Evolutionary conservation across 2,888 invertebrate genomes (phyloP).

Genomic region (Dynastes hyllus): DNA sequence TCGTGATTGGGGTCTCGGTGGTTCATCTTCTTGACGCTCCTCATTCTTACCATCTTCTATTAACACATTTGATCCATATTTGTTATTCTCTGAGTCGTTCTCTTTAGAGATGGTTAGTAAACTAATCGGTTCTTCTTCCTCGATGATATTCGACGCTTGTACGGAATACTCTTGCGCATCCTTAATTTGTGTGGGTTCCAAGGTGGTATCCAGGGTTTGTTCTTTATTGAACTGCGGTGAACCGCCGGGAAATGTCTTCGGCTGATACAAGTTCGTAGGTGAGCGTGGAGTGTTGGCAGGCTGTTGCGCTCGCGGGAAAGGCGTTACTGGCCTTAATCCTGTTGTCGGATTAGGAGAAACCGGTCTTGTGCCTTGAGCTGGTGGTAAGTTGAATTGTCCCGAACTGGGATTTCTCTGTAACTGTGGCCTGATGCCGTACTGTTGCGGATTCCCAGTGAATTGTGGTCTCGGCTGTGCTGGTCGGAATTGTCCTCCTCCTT

Average conservation of each 20-base stretch:
- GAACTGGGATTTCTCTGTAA: constrained; percentile 60
- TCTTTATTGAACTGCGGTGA: constrained; percentile 62
- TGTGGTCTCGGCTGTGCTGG: constrained; percentile 59
- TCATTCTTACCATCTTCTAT: not conserved
- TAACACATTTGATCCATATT: not conserved
- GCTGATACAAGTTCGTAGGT: constrained; percentile 68
- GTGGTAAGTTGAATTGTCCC: constrained; percentile 47
- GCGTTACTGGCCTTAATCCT: constrained; percentile 54
- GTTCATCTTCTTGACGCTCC: not conserved
- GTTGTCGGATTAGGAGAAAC: constrained; percentile 50
- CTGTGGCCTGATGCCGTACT: constrained; percentile 63
- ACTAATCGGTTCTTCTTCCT: constrained; percentile 57
- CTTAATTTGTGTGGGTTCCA: constrained; percentile 67
- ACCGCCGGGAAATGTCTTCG: constrained; percentile 71
- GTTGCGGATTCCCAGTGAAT: constrained; percentile 50
- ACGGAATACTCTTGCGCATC: constrained; percentile 61
- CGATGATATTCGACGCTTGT: constrained; percentile 66
- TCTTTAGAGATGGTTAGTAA: constrained; percentile 21
- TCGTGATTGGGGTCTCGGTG: constrained; percentile 22
- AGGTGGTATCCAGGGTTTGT: constrained; percentile 66
- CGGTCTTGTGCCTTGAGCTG: constrained; percentile 55
- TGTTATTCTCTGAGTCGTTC: constrained; percentile 11
- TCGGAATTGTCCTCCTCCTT: constrained; percentile 60
- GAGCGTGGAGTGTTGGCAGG: constrained; percentile 55
- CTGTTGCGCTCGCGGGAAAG: constrained; percentile 59